phyloP scores from a whole-genome alignment of 2,113 vertebrate species.

The Sinocyclocheilus maitianheensis region DNA sequence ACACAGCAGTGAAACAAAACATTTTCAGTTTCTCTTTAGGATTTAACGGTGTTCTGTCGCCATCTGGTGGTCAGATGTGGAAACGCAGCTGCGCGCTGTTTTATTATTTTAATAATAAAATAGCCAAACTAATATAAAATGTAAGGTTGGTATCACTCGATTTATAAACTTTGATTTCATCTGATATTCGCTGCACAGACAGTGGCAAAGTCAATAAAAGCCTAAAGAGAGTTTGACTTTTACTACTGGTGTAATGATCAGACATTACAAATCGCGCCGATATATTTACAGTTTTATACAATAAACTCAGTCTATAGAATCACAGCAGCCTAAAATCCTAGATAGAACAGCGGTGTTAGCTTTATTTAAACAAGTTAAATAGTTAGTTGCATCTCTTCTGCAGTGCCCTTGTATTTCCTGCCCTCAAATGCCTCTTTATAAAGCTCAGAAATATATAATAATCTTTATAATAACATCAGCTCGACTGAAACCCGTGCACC shows the following conservation, averaged over 20 bases:
- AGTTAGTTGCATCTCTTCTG: neutral
- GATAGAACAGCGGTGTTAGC: neutral
- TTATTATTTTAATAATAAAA: no score
- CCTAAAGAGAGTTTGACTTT: neutral
- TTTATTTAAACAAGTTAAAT: neutral
- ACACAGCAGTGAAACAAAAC: neutral
- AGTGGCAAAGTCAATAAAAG: neutral
- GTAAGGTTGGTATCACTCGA: neutral
- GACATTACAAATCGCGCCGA: neutral
- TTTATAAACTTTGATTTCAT: neutral
- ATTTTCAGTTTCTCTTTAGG: neutral
- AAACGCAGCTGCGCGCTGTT: neutral
- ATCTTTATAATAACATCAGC: neutral
- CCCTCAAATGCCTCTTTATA: neutral
- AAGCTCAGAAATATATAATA: neutral
- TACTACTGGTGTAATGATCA: neutral
- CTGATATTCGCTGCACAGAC: neutral
- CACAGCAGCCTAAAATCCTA: neutral
- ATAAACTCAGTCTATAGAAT: no score
- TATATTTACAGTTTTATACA: neutral
- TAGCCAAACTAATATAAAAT: neutral
- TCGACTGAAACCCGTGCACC: neutral
- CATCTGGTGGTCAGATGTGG: neutral
- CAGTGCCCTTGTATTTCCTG: constrained; percentile 22
- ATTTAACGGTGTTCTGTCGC: neutral